A percentile compares a stretch with the other conserved stretches of the same genome.
phyloP scores from a whole-genome alignment of 2,797 vertebrate species.

The Cichlasoma orientale region DNA sequence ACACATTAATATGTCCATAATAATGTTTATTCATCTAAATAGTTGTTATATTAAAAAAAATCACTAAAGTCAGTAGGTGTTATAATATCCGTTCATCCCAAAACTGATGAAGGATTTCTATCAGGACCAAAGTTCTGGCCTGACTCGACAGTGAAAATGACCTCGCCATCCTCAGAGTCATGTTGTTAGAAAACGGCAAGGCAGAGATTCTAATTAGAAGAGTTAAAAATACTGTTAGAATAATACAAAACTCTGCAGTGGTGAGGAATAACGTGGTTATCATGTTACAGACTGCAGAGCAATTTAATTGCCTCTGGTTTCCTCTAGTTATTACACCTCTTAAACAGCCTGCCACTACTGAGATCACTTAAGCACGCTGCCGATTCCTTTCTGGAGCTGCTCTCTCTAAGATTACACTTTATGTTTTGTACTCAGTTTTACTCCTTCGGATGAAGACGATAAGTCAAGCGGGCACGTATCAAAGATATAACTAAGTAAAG shows the following conservation, averaged over 20 bases:
- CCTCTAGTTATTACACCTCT: background rate
- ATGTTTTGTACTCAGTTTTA: background rate
- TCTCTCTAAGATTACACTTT: background rate
- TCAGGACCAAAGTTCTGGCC: background rate
- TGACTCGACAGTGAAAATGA: background rate
- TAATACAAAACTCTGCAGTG: background rate
- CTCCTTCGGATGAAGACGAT: background rate
- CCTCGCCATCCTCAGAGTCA: background rate
- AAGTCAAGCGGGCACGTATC: background rate
- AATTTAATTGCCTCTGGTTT: background rate
- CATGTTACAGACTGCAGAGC: constrained; percentile 9
- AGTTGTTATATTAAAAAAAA: too few species aligned
- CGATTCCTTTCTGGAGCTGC: background rate
- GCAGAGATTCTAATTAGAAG: background rate
- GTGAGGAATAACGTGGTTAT: background rate
- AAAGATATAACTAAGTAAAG: background rate
- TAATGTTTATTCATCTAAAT: background rate
- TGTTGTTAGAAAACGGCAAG: background rate
- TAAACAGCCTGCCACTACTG: background rate
- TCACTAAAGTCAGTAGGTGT: background rate
- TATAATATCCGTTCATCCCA: background rate
- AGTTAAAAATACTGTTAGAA: background rate
- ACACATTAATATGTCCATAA: background rate
- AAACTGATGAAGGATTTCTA: background rate
- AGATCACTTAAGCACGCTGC: background rate